Evolutionary conservation across 1,140 invertebrate species (phyloP), one percentile per base, ranked within the genome.

Genomic region (Drosophila azteca): DNA sequence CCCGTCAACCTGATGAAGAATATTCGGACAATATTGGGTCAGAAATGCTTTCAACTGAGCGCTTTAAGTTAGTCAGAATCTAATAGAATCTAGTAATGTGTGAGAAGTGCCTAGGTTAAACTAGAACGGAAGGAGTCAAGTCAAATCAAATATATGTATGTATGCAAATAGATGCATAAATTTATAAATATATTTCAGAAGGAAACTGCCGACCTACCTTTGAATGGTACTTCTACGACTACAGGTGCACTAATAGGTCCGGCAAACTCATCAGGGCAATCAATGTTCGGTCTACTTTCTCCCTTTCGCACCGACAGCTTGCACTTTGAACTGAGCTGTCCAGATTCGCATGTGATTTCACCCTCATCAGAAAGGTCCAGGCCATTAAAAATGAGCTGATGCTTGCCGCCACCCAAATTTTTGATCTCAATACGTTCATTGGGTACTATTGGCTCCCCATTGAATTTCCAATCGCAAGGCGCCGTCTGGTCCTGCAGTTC

Each of bases 401-500:
- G 97, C 91, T 97, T 97, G 43, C 97, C 97, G 87, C 97, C 97
- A 48, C 97, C 97, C 46, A 98, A 92, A 92, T 97, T 97, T 83
- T 98, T 97, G 22, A 98, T 95, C 93, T 97, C 96, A 64, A 97
- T 92, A 92, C 94, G 94, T 11, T 97, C 97, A 91, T 93, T 95
- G 3, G 95, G 93, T 41, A 94, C 94, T 78, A 99, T 95, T 1
- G 95, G 95, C 92, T 97, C 93, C 24, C 97, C 98, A 93, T 99
- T 97, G 92, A 98, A 97, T 76, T 95, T 95, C 97, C 98, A 99
- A 58, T 96, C 95, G n/a, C 97, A 95, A 39, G 97, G 95, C 0
- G 98, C 97, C 20, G 97, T 98, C 90, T 98, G 97, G 92, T 99
- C 98, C 91, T 98, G 96, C 9, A 99, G 93, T 92, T 99, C 97